Evolutionary conservation across 2,113 vertebrate genomes (phyloP).

Genomic region (Periophthalmodon schlosseri): DNA sequence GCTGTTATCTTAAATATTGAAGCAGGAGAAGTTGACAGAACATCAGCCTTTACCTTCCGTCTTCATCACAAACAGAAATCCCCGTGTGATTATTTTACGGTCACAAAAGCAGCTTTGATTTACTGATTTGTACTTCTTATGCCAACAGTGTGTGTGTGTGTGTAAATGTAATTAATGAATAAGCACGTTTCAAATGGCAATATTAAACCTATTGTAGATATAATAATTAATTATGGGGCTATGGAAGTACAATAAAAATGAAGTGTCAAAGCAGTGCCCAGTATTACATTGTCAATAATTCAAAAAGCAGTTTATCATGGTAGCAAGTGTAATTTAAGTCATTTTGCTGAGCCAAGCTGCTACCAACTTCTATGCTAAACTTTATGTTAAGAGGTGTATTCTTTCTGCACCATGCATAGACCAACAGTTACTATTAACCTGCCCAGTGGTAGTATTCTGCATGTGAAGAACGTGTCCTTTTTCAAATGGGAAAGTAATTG

Average conservation of each 20-base stretch:
- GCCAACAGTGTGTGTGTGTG: too few species aligned
- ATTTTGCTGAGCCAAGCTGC: neutral
- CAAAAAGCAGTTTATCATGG: too few species aligned
- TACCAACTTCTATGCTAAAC: neutral
- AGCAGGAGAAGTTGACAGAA: too few species aligned
- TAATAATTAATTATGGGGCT: neutral
- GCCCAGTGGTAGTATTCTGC: conserved; percentile 72
- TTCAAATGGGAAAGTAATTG: conserved; percentile 80
- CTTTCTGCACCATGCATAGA: conserved; percentile 53
- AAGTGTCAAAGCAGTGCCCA: neutral
- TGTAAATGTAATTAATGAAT: neutral
- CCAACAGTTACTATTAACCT: conserved; percentile 73
- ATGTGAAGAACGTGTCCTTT: conserved; percentile 67
- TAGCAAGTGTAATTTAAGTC: neutral
- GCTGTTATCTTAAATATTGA: too few species aligned
- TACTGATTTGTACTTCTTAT: too few species aligned
- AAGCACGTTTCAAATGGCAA: neutral
- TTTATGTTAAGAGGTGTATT: conserved; percentile 16
- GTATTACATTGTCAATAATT: too few species aligned
- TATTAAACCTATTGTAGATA: too few species aligned
- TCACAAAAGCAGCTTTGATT: too few species aligned
- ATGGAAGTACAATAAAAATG: neutral
- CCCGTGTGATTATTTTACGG: too few species aligned
- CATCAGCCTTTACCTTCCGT: too few species aligned
- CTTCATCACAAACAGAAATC: too few species aligned